Percentiles rank a stretch among this genome's conserved stretches.
Conservation (phyloP, 1,140 invertebrate species). For the Drosophila carrolli region DNA sequence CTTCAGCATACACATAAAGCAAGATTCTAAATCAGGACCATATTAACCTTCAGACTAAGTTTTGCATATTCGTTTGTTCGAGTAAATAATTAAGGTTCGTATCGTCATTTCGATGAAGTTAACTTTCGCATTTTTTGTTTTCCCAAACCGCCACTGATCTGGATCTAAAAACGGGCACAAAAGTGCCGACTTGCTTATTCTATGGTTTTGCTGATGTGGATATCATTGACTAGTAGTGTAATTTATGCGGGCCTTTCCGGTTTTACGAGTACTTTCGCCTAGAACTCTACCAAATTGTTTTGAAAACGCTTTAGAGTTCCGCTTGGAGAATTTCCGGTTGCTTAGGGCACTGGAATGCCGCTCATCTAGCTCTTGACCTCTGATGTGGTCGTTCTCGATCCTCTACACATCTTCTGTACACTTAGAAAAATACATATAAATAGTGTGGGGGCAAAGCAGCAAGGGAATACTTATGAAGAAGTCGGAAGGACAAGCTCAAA, state of each 20-base stretch:
- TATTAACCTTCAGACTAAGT: conserved; percentile 26
- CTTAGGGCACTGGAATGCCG: conserved; percentile 64
- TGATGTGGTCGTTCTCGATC: neutral
- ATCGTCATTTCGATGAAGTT: conserved; percentile 31
- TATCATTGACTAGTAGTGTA: conserved; percentile 24
- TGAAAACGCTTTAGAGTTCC: conserved; percentile 19
- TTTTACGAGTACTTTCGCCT: neutral
- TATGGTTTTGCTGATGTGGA: conserved; percentile 32
- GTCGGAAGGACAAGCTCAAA: conserved; percentile 6
- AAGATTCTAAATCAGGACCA: conserved; percentile 17
- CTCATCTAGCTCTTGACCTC: conserved; percentile 1
- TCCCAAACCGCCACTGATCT: neutral
- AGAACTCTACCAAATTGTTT: conserved; percentile 15
- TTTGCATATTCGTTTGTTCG: conserved; percentile 18
- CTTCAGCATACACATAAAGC: conserved; percentile 6
- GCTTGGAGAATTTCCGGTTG: conserved; percentile 17
- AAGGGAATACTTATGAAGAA: neutral
- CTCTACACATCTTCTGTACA: conserved; percentile 19
- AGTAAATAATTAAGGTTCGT: conserved; percentile 25
- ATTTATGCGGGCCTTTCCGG: neutral
- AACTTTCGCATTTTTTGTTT: conserved; percentile 15
- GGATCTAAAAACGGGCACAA: conserved; percentile 45
- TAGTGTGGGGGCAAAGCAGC: neutral
- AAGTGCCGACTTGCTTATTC: conserved; percentile 54
- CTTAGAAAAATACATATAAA: conserved; percentile 53